Evolutionary conservation across 2,113 vertebrate genomes (phyloP).

Genomic region (Lonchura striata): DNA sequence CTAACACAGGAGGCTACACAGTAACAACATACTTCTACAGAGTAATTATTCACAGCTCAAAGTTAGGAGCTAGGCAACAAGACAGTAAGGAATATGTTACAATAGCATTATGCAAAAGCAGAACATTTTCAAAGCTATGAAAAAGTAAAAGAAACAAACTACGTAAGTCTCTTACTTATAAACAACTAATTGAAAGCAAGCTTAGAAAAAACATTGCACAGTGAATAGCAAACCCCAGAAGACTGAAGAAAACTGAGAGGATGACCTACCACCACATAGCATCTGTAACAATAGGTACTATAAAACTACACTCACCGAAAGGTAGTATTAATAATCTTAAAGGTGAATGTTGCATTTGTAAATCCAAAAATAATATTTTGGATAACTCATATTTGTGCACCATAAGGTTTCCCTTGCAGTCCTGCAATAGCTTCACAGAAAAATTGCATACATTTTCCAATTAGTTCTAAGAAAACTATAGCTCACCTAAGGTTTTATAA

Average conservation of each 20-base stretch:
- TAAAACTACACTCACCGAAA: background rate
- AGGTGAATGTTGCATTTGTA: background rate
- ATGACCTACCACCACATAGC: background rate
- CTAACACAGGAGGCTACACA: background rate
- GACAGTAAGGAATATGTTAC: background rate
- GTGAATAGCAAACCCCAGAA: background rate
- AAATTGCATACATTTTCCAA: background rate
- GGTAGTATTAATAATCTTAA: background rate
- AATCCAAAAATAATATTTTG: background rate
- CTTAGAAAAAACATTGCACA: background rate
- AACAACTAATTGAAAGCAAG: background rate
- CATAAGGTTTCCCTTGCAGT: background rate
- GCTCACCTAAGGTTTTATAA: background rate
- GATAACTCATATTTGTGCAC: background rate
- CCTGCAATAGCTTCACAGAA: background rate
- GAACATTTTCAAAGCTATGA: background rate
- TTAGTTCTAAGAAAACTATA: background rate
- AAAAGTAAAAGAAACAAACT: background rate
- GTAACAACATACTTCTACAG: background rate
- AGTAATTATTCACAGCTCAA: background rate
- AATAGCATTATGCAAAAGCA: background rate
- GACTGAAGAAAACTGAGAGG: background rate
- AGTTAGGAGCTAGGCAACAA: background rate
- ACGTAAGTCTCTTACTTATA: background rate
- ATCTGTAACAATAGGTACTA: background rate